A percentile compares a stretch with the other conserved stretches of the same genome.
Conservation (phyloP, 2,797 vertebrate genomes). For the Spinibarbus caldwelli region DNA sequence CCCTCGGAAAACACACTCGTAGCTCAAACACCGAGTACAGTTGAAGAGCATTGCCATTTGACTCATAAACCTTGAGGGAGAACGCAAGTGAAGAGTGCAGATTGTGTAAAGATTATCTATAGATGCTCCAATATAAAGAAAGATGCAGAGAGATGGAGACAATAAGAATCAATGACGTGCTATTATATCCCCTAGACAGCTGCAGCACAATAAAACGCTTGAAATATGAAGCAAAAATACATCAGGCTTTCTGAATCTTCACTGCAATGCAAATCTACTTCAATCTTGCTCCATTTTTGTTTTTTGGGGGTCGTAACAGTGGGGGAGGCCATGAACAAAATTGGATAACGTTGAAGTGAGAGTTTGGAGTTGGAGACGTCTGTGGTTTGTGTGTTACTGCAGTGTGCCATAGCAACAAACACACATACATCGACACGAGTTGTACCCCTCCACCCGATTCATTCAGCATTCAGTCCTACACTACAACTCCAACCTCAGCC, state of each 20-base stretch:
- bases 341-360: background rate
- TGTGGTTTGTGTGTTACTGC: conserved; percentile 38
- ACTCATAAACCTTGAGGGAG: conserved; percentile 39
- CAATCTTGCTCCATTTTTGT: conserved; percentile 17
- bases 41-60: conserved; percentile 49
- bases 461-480: conserved; percentile 14
- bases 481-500: background rate
- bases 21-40: background rate
- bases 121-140: conserved; percentile 37
- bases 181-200: conserved; percentile 34
- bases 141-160: conserved; percentile 29
- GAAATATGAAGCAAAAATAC: conserved; percentile 52
- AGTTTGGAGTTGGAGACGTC: background rate
- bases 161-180: conserved; percentile 38
- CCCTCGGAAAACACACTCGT: background rate
- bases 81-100: conserved; percentile 39
- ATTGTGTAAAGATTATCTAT: conserved; percentile 55
- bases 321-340: background rate
- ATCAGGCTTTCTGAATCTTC: conserved; percentile 10
- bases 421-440: conserved; percentile 44
- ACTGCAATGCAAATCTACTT: conserved; percentile 39
- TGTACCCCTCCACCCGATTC: background rate
- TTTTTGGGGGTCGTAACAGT: background rate
- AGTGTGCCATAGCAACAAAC: conserved; percentile 48
- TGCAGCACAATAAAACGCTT: conserved; percentile 26